Evolutionary conservation across 2,797 vertebrate genomes (phyloP).

Genomic region (Apogon talboti): DNA sequence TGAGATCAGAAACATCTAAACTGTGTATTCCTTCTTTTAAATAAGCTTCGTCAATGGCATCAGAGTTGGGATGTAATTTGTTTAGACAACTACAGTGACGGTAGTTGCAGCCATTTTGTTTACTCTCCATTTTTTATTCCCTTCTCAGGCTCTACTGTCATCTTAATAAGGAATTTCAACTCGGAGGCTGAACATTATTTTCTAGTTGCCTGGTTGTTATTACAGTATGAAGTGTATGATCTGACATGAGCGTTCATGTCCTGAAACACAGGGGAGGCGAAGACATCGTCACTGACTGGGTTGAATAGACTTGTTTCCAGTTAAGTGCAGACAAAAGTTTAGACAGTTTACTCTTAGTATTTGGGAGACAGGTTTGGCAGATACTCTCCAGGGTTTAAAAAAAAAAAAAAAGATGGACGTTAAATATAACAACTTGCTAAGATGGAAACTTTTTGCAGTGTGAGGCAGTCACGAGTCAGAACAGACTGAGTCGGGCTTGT

Average conservation of each 20-base stretch:
- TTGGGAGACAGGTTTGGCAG: background rate
- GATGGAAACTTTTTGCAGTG: slow-evolving; percentile 22
- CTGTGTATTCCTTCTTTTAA: too few species aligned
- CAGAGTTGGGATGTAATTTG: background rate
- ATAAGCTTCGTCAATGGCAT: too few species aligned
- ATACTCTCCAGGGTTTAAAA: slow-evolving; percentile 1
- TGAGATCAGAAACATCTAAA: too few species aligned
- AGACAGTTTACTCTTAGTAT: background rate
- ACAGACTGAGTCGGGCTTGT: slow-evolving; percentile 41
- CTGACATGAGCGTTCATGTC: background rate
- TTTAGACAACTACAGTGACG: background rate
- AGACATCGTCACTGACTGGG: background rate
- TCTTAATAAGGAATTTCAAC: slow-evolving; percentile 3
- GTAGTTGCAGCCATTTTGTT: slow-evolving; percentile 10
- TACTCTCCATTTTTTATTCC: background rate
- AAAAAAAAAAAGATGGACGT: background rate
- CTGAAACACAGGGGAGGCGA: background rate
- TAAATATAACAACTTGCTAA: slow-evolving; percentile 8
- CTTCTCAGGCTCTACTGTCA: background rate
- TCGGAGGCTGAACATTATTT: background rate
- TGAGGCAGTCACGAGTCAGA: slow-evolving; percentile 45
- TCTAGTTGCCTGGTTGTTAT: background rate
- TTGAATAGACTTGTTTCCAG: too few species aligned
- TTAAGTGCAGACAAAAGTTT: background rate
- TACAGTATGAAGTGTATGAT: slow-evolving; percentile 2